phyloP scores from a whole-genome alignment of 2,797 vertebrate genomes.

The Eulemur mongoz region DNA sequence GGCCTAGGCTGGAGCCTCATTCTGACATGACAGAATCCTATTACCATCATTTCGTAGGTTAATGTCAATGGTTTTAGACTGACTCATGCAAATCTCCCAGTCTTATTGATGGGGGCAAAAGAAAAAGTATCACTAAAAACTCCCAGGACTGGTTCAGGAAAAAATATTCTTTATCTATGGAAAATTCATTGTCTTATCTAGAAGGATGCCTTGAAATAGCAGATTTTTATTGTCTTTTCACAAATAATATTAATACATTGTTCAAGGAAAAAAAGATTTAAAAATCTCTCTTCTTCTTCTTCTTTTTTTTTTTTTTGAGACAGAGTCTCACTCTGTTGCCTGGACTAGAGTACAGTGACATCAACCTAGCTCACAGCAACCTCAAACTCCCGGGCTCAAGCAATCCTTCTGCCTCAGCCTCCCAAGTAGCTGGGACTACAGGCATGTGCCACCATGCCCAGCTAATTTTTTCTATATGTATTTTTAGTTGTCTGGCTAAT shows the following conservation, averaged over 20 bases:
- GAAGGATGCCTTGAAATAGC: conserved; percentile 26
- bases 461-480: too few relatives aligned
- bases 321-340: too few relatives aligned
- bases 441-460: too few relatives aligned
- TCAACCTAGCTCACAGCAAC: too few relatives aligned
- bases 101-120: not conserved
- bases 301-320: too few relatives aligned
- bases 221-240: conserved; percentile 35
- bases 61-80: not conserved
- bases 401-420: too few relatives aligned
- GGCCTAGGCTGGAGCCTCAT: not conserved
- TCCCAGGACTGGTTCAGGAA: not conserved
- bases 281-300: not conserved
- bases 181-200: not conserved
- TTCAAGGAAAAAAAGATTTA: not conserved
- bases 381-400: too few relatives aligned
- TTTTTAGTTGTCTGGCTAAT: too few relatives aligned
- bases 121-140: not conserved
- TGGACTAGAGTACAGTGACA: too few relatives aligned
- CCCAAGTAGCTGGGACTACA: too few relatives aligned
- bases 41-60: not conserved
- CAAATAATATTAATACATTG: not conserved
- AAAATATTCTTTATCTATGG: conserved; percentile 7
- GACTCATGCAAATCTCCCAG: not conserved
- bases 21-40: not conserved